phyloP scores from a whole-genome alignment of 1,140 invertebrate species.

The Brachionus koreanus region DNA sequence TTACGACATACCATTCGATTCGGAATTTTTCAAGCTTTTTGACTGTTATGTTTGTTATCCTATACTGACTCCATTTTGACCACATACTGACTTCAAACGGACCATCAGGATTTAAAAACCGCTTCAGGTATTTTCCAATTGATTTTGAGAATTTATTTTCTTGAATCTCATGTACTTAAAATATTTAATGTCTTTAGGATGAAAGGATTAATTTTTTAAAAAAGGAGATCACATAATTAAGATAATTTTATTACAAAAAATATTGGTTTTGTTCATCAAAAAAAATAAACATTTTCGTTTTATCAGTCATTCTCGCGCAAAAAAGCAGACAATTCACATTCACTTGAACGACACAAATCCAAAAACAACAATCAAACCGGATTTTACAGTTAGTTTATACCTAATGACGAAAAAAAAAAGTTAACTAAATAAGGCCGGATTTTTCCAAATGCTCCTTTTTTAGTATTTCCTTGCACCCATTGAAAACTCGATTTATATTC shows the following conservation, averaged over 20 bases:
- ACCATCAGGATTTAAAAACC: too few species aligned
- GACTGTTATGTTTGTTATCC: too few species aligned
- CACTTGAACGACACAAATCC: background rate
- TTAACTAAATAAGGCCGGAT: conserved; percentile 15
- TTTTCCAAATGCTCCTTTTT: conserved; percentile 60
- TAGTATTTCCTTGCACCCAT: conserved; percentile 99
- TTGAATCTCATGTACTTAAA: background rate
- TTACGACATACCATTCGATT: too few species aligned
- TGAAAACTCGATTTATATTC: conserved; percentile 99
- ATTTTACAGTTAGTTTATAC: background rate
- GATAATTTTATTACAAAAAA: background rate
- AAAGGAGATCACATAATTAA: background rate
- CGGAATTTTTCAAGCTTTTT: too few species aligned
- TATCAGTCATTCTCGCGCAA: background rate
- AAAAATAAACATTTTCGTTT: background rate
- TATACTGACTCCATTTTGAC: too few species aligned
- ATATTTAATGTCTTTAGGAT: background rate
- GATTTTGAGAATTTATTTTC: background rate
- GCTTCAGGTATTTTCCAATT: background rate
- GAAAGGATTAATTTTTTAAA: background rate
- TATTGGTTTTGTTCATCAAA: background rate
- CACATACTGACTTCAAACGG: too few species aligned
- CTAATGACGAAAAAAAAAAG: background rate
- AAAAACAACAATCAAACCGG: background rate
- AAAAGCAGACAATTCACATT: background rate